Evolutionary conservation across 1,140 invertebrate species (phyloP).

Genomic region (Drosophila tristis): DNA sequence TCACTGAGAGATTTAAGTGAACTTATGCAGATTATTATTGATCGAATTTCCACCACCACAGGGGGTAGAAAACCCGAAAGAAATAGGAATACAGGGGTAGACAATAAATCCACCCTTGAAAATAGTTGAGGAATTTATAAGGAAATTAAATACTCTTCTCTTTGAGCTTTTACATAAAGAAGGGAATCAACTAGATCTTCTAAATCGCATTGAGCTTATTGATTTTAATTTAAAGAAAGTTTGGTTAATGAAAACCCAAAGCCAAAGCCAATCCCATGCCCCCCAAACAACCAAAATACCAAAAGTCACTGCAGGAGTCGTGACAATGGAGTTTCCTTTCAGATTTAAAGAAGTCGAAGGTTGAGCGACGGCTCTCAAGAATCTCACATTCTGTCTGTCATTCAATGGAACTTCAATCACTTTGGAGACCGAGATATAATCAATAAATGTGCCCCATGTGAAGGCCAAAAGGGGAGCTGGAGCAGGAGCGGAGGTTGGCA

Average conservation of each 20-base stretch:
- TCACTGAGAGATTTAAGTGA: slow-evolving; percentile 60
- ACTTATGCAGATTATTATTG: slow-evolving; percentile 74
- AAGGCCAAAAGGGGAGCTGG: too few relatives aligned
- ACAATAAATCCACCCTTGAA: slow-evolving; percentile 28
- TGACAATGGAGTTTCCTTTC: slow-evolving; percentile 66
- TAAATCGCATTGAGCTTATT: too few relatives aligned
- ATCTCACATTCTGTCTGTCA: slow-evolving; percentile 62
- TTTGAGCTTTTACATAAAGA: too few relatives aligned
- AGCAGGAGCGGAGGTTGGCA: slow-evolving; percentile 16
- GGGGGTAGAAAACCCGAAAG: background rate
- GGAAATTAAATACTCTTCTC: background rate
- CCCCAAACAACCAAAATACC: slow-evolving; percentile 19
- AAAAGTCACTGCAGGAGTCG: slow-evolving; percentile 59
- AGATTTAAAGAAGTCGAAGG: slow-evolving; percentile 38
- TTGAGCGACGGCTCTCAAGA: slow-evolving; percentile 19
- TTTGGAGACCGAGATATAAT: slow-evolving; percentile 61
- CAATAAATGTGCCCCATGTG: slow-evolving; percentile 57
- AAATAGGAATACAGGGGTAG: slow-evolving; percentile 3
- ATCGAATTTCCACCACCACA: slow-evolving; percentile 57
- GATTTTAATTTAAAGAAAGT: background rate
- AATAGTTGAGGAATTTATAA: slow-evolving; percentile 24
- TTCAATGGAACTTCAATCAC: slow-evolving; percentile 64
- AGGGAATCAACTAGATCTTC: too few relatives aligned
- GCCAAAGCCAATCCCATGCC: background rate
- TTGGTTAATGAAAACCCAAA: slow-evolving; percentile 4